Base-by-base conservation (phyloP, 2,888 invertebrate genomes). In the Cheilosia scutellata region DNA sequence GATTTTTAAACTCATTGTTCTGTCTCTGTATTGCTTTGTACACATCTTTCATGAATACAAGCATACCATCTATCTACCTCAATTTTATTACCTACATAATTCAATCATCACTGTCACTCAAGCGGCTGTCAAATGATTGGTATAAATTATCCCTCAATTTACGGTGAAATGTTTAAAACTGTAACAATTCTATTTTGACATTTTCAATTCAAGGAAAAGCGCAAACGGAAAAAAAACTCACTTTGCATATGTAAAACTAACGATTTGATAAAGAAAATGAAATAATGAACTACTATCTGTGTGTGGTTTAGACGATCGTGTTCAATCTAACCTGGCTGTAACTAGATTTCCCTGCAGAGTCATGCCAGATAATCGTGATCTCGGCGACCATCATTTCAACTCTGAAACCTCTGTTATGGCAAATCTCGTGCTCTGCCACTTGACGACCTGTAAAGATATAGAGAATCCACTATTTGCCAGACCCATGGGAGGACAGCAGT, bases 281-380 rank as follows among this genome's bases (percentile, higher is more conserved):
- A 72, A 65, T 75, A 84, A 74, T 58, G 66, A 70, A 75, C 49
- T 75, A 40, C 49, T 75, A 44, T 82, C 40, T 70, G 58, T 44
- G 58, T 44, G 9, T 40, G 9, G 53, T 9, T 27, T 57, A 65
- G 62, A 66, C 70, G 51, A 66, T 75, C 71, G 75, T 76, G 79
- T 49, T 75, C 79, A 57, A 76, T 71, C 71, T 75, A 76, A 74
- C 75, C 70, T 53, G 55, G 55, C 60, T 66, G 75, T 65, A 47
- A 58, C 65, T 49, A 71, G 53, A 78, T 84, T 79, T 79, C 58
- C 71, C 42, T 57, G 65, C 49, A 55, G 65, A 65, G 55, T 13
- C 79, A 70, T 71, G 75, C 40, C 71, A 84, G 74, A 75, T 71
- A 79, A 66, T 84, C 84, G 84, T 84, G 84, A 84, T 75, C 71